A percentile compares a stretch with the other conserved stretches of the same genome.
phyloP scores from a whole-genome alignment of 1,140 invertebrate genomes.

The Cherax quadricarinatus region DNA sequence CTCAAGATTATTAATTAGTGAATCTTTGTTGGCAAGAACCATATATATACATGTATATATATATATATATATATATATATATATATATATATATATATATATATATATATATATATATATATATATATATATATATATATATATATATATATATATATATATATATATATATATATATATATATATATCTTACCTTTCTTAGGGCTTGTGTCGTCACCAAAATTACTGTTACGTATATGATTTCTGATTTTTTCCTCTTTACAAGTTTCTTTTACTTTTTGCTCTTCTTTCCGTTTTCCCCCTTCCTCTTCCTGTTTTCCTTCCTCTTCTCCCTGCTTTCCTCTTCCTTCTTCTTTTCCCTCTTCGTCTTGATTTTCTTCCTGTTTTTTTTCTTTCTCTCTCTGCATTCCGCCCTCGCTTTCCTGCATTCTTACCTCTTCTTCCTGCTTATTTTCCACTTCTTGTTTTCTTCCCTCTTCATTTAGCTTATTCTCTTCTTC shows the following conservation, averaged over 20 bases:
- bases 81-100: no score
- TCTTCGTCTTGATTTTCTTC: no score
- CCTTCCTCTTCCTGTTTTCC: not conserved
- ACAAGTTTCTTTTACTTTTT: not conserved
- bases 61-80: no score
- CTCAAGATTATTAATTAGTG: no score
- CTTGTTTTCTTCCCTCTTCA: not conserved
- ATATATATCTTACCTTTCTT: not conserved
- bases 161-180: not conserved
- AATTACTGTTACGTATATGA: not conserved
- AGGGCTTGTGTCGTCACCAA: not conserved
- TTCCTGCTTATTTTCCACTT: not conserved
- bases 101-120: not conserved
- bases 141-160: not conserved
- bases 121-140: not conserved
- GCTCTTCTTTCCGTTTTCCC: not conserved
- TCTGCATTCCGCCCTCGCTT: not conserved
- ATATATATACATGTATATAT: no score
- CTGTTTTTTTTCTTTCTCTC: not conserved
- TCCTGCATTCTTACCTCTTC: not conserved
- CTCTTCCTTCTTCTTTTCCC: not conserved
- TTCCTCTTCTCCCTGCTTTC: not conserved
- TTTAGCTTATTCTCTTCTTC: not conserved
- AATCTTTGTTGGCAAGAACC: no score
- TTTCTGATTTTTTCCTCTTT: not conserved